A percentile compares a stretch with the other conserved stretches of the same genome.
phyloP scores from a whole-genome alignment of 2,797 vertebrate species.

The Diceros bicornis region DNA sequence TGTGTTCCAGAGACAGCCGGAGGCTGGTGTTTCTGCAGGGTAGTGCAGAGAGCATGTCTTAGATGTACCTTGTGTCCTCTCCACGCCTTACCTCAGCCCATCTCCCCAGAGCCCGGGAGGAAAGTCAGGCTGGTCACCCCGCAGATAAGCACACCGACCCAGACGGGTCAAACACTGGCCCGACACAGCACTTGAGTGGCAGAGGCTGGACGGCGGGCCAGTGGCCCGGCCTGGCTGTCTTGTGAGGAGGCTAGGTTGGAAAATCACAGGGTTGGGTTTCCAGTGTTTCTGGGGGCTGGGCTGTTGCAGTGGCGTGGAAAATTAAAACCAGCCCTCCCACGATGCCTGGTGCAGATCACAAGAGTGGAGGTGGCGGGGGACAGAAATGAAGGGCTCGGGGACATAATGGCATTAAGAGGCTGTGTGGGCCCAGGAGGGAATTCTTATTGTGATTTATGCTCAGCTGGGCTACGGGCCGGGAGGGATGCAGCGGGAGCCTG shows the following conservation, averaged over 20 bases:
- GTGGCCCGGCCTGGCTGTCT: neutral
- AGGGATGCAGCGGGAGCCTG: accelerated
- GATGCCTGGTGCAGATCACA: neutral
- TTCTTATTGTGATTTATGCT: neutral
- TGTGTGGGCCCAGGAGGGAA: neutral
- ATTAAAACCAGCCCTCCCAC: conserved; percentile 50
- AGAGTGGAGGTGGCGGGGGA: neutral
- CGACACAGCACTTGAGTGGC: neutral
- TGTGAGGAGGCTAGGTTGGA: neutral
- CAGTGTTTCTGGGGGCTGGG: neutral
- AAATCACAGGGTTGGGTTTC: neutral
- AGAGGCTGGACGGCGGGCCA: neutral
- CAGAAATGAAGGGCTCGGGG: neutral
- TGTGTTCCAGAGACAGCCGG: neutral
- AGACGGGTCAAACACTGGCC: neutral
- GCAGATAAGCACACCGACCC: neutral
- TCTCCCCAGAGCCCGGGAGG: neutral
- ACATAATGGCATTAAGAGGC: neutral
- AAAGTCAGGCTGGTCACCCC: neutral
- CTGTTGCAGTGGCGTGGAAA: conserved; percentile 32
- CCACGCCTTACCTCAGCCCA: too few relatives aligned
- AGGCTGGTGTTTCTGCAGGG: neutral
- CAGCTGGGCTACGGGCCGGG: neutral
- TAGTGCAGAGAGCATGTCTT: neutral
- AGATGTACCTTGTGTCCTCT: too few relatives aligned